These are phyloP conservation scores for Astreopora myriophthalma DNA, from an alignment of 64 coral and sea anemone species.

Conservation along the genomic window DNA sequence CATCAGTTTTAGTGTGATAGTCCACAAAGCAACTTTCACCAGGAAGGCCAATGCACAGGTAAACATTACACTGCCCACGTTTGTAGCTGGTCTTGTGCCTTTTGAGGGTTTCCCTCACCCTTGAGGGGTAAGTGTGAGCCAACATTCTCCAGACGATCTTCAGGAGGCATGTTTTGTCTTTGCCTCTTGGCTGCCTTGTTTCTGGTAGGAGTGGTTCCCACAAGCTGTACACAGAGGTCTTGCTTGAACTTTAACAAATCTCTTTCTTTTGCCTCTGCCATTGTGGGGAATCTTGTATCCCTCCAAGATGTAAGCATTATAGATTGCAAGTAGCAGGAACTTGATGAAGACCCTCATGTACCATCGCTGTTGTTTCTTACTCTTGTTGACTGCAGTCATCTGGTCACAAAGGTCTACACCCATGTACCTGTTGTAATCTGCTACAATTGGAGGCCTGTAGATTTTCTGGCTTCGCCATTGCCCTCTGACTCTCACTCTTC, in stretches of 20 bases:
- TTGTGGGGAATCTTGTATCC: slow-evolving; percentile 18
- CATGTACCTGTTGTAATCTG: slow-evolving; percentile 15
- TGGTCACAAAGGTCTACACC: slow-evolving; percentile 55
- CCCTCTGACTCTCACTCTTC: no score
- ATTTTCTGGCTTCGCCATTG: no score
- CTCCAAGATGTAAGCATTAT: slow-evolving; percentile 55
- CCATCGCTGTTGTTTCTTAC: slow-evolving; percentile 30
- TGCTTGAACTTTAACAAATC: slow-evolving; percentile 5
- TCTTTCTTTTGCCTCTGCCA: background rate
- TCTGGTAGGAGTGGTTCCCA: background rate
- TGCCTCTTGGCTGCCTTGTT: background rate
- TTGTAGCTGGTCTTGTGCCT: background rate
- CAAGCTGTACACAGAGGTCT: background rate
- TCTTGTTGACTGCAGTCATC: slow-evolving; percentile 40
- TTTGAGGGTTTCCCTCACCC: background rate
- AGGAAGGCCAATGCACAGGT: background rate
- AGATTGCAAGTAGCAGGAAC: slow-evolving; percentile 8
- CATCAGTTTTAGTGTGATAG: background rate
- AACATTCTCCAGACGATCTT: background rate
- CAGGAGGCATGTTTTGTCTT: background rate
- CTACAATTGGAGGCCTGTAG: no score
- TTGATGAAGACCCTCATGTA: slow-evolving; percentile 59
- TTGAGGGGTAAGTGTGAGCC: background rate
- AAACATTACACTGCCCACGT: background rate
- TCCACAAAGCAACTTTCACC: background rate